These are phyloP conservation scores for Hippocampus comes DNA, from an alignment of 2,113 vertebrate species.

Conservation along the genomic window DNA sequence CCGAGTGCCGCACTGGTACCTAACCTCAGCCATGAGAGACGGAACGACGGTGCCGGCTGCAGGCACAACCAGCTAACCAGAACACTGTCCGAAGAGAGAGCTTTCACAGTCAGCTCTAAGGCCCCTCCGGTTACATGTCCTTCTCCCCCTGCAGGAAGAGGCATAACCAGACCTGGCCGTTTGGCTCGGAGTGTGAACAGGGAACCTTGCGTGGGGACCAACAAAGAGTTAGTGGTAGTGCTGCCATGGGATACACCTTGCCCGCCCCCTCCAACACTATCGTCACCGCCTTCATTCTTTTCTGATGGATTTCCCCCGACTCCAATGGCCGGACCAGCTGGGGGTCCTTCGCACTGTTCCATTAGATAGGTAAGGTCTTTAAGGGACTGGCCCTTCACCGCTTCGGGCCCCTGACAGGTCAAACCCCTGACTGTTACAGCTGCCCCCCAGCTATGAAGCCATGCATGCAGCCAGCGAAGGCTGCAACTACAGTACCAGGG, in stretches of 20 bases:
- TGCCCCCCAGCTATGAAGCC: conserved; percentile 80
- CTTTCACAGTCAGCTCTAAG: conserved; percentile 83
- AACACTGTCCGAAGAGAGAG: conserved; percentile 83
- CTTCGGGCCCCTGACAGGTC: conserved; percentile 85
- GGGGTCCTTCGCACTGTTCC: conserved; percentile 81
- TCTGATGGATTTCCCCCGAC: conserved; percentile 45
- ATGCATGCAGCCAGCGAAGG: conserved; percentile 88
- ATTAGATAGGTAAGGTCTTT: conserved; percentile 82
- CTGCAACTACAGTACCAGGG: conserved; percentile 93
- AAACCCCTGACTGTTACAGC: conserved; percentile 86
- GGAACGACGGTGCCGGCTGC: conserved; percentile 79
- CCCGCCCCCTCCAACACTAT: conserved; percentile 44
- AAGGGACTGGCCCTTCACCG: conserved; percentile 81
- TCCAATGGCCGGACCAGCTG: conserved; percentile 65
- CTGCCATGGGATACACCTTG: conserved; percentile 63
- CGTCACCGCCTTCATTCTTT: conserved; percentile 56
- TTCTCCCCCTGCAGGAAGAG: conserved; percentile 73
- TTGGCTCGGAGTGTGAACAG: conserved; percentile 84
- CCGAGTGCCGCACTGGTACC: conserved; percentile 84
- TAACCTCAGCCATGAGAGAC: conserved; percentile 86
- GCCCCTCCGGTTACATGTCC: conserved; percentile 71
- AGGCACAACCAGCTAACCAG: conserved; percentile 83
- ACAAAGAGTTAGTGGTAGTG: conserved; percentile 73
- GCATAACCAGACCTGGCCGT: conserved; percentile 78
- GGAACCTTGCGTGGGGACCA: conserved; percentile 78